These are phyloP conservation scores for Dasypus novemcinctus DNA, from an alignment of 2,113 vertebrate genomes.

Conservation along the genomic window DNA sequence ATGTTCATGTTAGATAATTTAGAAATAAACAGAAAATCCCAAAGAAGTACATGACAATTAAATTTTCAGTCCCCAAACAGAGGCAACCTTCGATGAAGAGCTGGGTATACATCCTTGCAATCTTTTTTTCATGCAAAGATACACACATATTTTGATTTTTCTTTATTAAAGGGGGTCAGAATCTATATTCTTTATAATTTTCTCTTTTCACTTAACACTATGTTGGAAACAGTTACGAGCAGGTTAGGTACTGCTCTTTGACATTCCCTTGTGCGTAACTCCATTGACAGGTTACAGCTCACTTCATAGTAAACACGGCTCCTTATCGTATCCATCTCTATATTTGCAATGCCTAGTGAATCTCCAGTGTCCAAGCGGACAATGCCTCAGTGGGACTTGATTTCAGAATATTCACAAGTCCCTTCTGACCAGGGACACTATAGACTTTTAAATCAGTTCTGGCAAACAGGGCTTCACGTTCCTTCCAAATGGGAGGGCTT, in stretches of 20 bases:
- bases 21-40: background rate
- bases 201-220: background rate
- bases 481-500: background rate
- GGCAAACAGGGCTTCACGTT: background rate
- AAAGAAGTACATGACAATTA: background rate
- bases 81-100: background rate
- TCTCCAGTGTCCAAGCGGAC: background rate
- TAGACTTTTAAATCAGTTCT: background rate
- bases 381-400: constrained; percentile 59
- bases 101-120: background rate
- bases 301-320: background rate
- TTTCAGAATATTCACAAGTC: constrained; percentile 66
- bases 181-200: background rate
- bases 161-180: background rate
- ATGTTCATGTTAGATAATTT: background rate
- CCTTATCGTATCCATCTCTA: background rate
- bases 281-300: background rate
- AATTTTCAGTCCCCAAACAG: background rate
- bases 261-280: background rate
- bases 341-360: background rate
- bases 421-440: constrained; percentile 59
- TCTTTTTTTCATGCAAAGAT: background rate
- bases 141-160: background rate
- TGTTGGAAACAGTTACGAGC: background rate
- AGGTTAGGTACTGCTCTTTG: background rate